Base-by-base conservation (phyloP, 64 coral and sea anemone species). In the Platygyra sinensis region DNA sequence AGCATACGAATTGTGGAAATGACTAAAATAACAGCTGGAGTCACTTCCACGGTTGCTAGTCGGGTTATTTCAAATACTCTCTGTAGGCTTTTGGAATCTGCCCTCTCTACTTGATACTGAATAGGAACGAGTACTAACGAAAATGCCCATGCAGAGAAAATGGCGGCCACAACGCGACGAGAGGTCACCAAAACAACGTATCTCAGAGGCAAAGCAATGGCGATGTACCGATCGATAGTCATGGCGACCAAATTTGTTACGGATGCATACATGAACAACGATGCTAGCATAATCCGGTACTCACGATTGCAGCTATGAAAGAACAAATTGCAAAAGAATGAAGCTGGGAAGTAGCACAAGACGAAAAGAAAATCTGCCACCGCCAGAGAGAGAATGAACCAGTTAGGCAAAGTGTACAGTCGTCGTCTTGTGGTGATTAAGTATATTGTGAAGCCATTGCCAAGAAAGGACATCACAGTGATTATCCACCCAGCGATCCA, bases 291-390 rank as follows among this genome's bases (percentile, higher is more conserved):
- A 50, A 77, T 77, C 9, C 74, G 74, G 20, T 77, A 15, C 10
- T 24, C 74, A 10, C 74, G 74, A 77, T 77, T 49, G 74, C 74
- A 77, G 32, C 42, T 46, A 46, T 77, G 74, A 20, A 77, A 77
- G 20, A 49, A 18, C 39, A 24, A 6, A 24, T 77, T 77, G 33
- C 74, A 77, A 38, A 77, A 49, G 14, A 77, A 77, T 30, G 74
- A 77, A 8, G 74, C 74, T 20, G 74, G 74, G 32, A 77, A 77
- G 74, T 77, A 77, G 74, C 74, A 49, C 39, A 77, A 52, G 9
- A 77, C 74, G 22, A 52, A 50, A 49, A 50, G 20, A 17, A 77
- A 77, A 42, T 79, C 76, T 2, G 76, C 76, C 76, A 79, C 49
- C 3, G 76, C 76, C 14, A 55, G 51, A 11, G 49, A 79, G 22